Evolutionary conservation across 2,888 invertebrate species (phyloP).

Genomic region (Cynaeus angustus): DNA sequence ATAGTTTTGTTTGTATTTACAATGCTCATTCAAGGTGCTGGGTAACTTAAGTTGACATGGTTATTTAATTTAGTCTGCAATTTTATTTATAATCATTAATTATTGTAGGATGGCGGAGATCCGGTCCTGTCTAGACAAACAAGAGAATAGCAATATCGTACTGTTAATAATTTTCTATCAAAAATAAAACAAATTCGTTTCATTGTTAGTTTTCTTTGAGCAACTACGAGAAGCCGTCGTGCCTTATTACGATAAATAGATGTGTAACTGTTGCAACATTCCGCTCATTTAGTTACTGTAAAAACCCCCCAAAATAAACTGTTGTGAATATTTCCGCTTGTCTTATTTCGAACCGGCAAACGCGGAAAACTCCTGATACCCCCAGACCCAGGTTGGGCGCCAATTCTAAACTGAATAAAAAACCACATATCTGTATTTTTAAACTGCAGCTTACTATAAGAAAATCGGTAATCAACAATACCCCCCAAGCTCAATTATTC

Average conservation of each 20-base stretch:
- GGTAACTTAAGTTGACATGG: slow-evolving; percentile 54
- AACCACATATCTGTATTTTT: neutral
- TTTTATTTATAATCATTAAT: slow-evolving; percentile 28
- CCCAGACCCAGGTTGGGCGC: too few species aligned
- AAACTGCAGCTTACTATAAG: neutral
- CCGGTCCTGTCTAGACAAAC: slow-evolving; percentile 14
- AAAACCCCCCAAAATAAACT: slow-evolving; percentile 43
- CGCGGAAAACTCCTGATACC: too few species aligned
- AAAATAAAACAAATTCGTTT: slow-evolving; percentile 41
- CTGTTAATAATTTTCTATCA: slow-evolving; percentile 47
- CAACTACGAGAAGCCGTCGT: slow-evolving; percentile 26
- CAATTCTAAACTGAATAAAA: too few species aligned
- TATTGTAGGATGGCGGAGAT: slow-evolving; percentile 17
- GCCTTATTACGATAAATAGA: slow-evolving; percentile 43
- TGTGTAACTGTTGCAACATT: slow-evolving; percentile 43
- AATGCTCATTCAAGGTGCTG: slow-evolving; percentile 65
- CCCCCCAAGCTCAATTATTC: too few species aligned
- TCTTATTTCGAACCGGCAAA: too few species aligned
- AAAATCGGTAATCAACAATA: slow-evolving; percentile 3
- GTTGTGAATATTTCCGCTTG: slow-evolving; percentile 31
- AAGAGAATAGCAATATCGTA: slow-evolving; percentile 43
- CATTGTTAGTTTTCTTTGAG: slow-evolving; percentile 32
- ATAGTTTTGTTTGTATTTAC: slow-evolving; percentile 47
- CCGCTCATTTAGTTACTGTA: slow-evolving; percentile 48
- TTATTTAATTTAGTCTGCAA: slow-evolving; percentile 46